Conservation (phyloP, 1,140 invertebrate genomes). For the Brachionus calyciflorus region DNA sequence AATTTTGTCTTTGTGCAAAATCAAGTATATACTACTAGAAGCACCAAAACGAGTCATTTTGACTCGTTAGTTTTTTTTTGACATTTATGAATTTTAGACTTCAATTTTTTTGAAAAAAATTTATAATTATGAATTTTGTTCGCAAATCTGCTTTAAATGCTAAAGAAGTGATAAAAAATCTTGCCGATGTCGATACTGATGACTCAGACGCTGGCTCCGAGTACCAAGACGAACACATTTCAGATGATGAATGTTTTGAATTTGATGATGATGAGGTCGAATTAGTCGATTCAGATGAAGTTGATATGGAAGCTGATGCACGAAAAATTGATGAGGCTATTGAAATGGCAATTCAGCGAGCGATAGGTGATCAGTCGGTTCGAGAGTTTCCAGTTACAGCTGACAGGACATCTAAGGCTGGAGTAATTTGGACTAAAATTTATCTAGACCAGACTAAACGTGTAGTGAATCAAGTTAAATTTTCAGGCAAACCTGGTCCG, state of each 20-base stretch:
- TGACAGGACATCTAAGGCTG: background rate
- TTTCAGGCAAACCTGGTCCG: background rate
- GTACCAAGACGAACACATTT: background rate
- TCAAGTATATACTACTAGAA: background rate
- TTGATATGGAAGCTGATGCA: background rate
- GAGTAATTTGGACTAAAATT: background rate
- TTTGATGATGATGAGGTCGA: background rate
- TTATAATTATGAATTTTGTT: background rate
- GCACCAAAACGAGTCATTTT: background rate
- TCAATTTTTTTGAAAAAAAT: background rate
- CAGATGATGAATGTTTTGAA: background rate
- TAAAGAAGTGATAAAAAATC: background rate
- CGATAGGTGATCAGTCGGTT: background rate
- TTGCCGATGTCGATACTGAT: background rate
- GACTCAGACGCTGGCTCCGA: constrained; percentile 1
- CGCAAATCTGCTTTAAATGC: constrained; percentile 1
- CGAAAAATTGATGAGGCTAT: background rate
- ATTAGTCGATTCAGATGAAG: background rate
- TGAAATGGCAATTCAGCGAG: background rate
- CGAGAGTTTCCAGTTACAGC: background rate
- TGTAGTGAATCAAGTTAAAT: background rate
- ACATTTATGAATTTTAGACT: background rate
- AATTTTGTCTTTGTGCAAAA: background rate
- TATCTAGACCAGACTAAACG: background rate
- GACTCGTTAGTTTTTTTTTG: background rate